phyloP scores from a whole-genome alignment of 1,140 invertebrate species.

The Carposina sasakii region DNA sequence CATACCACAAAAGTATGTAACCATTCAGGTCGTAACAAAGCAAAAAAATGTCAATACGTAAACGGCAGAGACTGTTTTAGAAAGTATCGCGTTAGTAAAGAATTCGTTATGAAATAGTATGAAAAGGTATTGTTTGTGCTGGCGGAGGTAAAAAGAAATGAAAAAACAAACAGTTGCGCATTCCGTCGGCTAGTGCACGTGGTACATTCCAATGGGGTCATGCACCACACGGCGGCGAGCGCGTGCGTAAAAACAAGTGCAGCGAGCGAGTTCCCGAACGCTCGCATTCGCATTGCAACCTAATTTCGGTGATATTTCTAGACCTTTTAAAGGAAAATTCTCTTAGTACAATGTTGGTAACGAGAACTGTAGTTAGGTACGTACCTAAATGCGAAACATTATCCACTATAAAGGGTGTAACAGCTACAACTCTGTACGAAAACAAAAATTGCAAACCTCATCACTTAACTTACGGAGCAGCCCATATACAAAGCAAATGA shows the following conservation, averaged over 20 bases:
- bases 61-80: conserved; percentile 35
- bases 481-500: too few relatives aligned
- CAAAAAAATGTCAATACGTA: conserved; percentile 32
- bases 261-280: conserved; percentile 20
- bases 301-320: too few relatives aligned
- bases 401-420: too few relatives aligned
- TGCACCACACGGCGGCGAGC: conserved; percentile 54
- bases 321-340: too few relatives aligned
- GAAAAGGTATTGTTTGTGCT: conserved; percentile 61
- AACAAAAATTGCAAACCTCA: too few relatives aligned
- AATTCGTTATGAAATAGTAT: conserved; percentile 52
- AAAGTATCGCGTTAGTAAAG: conserved; percentile 43
- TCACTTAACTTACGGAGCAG: too few relatives aligned
- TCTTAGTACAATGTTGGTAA: too few relatives aligned
- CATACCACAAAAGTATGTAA: too few relatives aligned
- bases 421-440: too few relatives aligned
- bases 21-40: conserved; percentile 22
- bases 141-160: conserved; percentile 41
- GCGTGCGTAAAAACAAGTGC: conserved; percentile 63
- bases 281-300: too few relatives aligned
- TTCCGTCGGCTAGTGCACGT: conserved; percentile 65
- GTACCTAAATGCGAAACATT: too few relatives aligned
- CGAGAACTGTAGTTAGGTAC: too few relatives aligned
- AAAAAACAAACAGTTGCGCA: conserved; percentile 69
- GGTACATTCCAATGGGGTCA: conserved; percentile 67